Evolutionary conservation across 1,140 invertebrate species (phyloP).

Genomic region (Calosoma granatense): DNA sequence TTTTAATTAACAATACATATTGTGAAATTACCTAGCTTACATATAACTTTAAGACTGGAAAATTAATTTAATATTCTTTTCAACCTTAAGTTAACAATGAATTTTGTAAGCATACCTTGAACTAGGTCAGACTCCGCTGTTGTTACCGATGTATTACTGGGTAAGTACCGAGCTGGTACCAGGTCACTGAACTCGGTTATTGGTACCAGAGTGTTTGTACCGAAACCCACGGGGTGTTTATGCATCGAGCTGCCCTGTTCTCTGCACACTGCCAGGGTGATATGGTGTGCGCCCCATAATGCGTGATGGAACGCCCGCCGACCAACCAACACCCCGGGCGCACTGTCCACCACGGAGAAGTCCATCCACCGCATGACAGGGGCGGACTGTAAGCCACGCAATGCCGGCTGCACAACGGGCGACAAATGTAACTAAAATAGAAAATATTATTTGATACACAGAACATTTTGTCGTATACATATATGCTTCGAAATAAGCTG

Average conservation of each 20-base stretch:
- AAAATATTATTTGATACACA: too few species aligned
- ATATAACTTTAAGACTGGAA: too few species aligned
- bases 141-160: conserved; percentile 32
- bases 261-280: conserved; percentile 59
- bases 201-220: conserved; percentile 52
- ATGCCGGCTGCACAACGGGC: conserved; percentile 46
- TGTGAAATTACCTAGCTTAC: too few species aligned
- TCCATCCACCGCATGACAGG: conserved; percentile 58
- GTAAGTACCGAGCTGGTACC: conserved; percentile 51
- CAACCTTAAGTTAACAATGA: too few species aligned
- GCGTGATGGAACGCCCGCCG: conserved; percentile 61
- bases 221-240: conserved; percentile 35
- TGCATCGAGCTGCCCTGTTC: conserved; percentile 45
- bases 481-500: too few species aligned
- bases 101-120: too few species aligned
- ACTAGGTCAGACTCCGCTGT: conserved; percentile 38
- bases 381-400: conserved; percentile 58
- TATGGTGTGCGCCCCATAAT: conserved; percentile 54
- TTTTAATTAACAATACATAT: too few species aligned
- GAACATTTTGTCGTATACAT: too few species aligned
- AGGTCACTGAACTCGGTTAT: conserved; percentile 69
- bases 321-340: conserved; percentile 47
- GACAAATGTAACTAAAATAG: conserved; percentile 54
- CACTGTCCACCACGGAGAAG: conserved; percentile 47
- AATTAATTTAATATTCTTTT: too few species aligned